Conservation (phyloP, 2,797 vertebrate species). For the Ficedula albicollis region DNA sequence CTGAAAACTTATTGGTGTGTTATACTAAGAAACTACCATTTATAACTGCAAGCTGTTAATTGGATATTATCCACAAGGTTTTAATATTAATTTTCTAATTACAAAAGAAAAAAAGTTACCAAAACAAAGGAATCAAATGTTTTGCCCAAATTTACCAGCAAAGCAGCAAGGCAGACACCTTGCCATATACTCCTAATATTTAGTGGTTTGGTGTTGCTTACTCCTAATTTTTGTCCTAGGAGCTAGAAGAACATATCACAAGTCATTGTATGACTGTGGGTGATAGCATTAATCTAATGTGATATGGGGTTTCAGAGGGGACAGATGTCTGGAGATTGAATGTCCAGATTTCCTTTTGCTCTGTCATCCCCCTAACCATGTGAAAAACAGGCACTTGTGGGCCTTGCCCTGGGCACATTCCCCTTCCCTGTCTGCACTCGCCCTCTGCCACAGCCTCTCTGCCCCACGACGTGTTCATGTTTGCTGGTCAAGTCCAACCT, state of each 20-base stretch:
- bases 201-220: neutral
- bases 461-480: neutral
- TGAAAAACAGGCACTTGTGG: neutral
- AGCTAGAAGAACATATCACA: neutral
- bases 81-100: neutral
- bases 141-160: neutral
- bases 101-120: neutral
- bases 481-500: neutral
- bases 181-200: neutral
- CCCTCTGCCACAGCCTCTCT: neutral
- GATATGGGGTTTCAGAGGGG: neutral
- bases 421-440: neutral
- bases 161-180: neutral
- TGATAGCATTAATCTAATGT: neutral
- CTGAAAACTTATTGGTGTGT: neutral
- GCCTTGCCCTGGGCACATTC: neutral
- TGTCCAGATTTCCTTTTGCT: conserved; percentile 15
- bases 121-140: neutral
- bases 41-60: neutral
- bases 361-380: neutral
- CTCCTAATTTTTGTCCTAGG: neutral
- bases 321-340: neutral
- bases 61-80: neutral
- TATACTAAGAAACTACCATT: neutral
- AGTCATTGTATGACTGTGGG: neutral